phyloP scores from a whole-genome alignment of 2,888 invertebrate genomes.

The Rhodophaea formosa region DNA sequence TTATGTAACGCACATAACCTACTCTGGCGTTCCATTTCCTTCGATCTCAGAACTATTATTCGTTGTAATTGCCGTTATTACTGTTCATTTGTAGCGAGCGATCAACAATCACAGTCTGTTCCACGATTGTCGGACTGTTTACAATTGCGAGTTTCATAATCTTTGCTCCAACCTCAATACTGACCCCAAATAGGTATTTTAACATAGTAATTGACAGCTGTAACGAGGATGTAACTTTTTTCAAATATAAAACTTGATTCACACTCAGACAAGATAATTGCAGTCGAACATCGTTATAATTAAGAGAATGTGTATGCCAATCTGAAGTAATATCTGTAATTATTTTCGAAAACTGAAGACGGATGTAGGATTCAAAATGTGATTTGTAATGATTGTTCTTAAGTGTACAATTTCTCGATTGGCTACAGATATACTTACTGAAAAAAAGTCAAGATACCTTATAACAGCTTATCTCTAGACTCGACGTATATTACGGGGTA shows the following conservation, averaged over 20 bases:
- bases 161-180: slow-evolving; percentile 11
- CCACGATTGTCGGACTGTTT: slow-evolving; percentile 15
- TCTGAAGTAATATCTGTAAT: slow-evolving; percentile 31
- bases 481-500: too few relatives aligned
- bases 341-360: slow-evolving; percentile 29
- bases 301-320: slow-evolving; percentile 39
- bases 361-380: slow-evolving; percentile 25
- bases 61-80: slow-evolving; percentile 32
- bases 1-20: neutral
- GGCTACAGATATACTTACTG: too few relatives aligned
- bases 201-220: slow-evolving; percentile 48
- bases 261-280: slow-evolving; percentile 50
- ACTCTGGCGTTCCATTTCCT: slow-evolving; percentile 7
- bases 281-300: slow-evolving; percentile 41
- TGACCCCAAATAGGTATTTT: slow-evolving; percentile 38
- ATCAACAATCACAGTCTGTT: slow-evolving; percentile 20
- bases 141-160: slow-evolving; percentile 53
- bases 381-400: neutral
- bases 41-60: neutral
- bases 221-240: slow-evolving; percentile 32
- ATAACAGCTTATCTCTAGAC: too few relatives aligned
- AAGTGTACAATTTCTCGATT: neutral
- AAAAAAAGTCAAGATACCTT: too few relatives aligned
- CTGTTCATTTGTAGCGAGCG: slow-evolving; percentile 29
- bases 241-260: slow-evolving; percentile 20